A percentile compares a stretch with the other conserved stretches of the same genome.
Evolutionary conservation across 2,797 vertebrate genomes (phyloP).

Genomic region (Adelosebastes latens): DNA sequence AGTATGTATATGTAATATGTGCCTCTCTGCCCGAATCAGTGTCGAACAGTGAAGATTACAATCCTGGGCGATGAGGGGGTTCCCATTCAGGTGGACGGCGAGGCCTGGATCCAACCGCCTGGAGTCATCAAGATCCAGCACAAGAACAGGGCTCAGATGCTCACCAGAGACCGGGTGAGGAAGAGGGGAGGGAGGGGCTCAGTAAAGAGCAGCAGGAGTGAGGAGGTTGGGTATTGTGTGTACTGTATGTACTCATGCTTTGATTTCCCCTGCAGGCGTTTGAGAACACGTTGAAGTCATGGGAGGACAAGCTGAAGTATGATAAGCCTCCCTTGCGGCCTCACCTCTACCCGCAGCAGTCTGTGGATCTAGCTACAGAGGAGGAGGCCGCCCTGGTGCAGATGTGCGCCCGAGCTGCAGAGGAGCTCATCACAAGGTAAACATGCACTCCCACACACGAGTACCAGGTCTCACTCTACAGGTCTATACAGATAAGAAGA

Average conservation of each 20-base stretch:
- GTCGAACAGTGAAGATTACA: constrained; percentile 97
- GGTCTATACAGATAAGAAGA: background rate
- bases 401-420: constrained; percentile 91
- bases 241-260: background rate
- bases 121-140: constrained; percentile 98
- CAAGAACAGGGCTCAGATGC: constrained; percentile 98
- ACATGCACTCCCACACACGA: background rate
- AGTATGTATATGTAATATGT: background rate
- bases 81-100: constrained; percentile 96
- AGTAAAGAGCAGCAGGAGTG: background rate
- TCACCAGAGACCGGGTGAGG: constrained; percentile 95
- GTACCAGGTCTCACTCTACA: background rate
- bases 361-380: constrained; percentile 92
- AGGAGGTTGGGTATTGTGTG: background rate
- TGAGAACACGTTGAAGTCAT: constrained; percentile 97
- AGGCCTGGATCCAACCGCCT: constrained; percentile 98
- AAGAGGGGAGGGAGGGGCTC: background rate
- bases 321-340: constrained; percentile 92
- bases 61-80: constrained; percentile 97
- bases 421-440: constrained; percentile 96
- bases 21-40: constrained; percentile 74
- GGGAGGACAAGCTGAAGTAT: constrained; percentile 97
- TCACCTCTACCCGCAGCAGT: constrained; percentile 93
- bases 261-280: constrained; percentile 87
- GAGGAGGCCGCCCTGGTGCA: constrained; percentile 91